A percentile compares a stretch with the other conserved stretches of the same genome.
Evolutionary conservation across 2,113 vertebrate genomes (phyloP).

Genomic region (Rhinolophus ferrumequinum): DNA sequence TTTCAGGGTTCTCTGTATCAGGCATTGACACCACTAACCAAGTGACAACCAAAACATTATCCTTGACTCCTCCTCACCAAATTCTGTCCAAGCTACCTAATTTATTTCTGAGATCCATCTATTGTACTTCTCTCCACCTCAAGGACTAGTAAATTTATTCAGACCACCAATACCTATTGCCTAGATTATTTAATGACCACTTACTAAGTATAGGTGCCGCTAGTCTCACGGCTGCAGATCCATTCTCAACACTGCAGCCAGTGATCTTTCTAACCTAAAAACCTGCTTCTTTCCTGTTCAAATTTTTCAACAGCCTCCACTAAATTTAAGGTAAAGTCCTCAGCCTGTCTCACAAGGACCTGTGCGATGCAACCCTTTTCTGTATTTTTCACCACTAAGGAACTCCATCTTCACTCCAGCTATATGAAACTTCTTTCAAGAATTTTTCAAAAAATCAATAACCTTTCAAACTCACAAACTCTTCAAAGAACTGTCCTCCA

Average conservation of each 20-base stretch:
- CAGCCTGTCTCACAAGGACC: background rate
- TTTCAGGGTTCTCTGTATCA: background rate
- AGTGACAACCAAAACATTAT: background rate
- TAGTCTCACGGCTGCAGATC: background rate
- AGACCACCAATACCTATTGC: background rate
- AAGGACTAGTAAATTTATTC: background rate
- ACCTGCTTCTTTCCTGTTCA: background rate
- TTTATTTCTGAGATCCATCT: background rate
- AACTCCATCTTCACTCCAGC: background rate
- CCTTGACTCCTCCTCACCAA: background rate
- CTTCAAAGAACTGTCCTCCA: background rate
- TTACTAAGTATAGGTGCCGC: background rate
- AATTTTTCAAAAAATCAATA: background rate
- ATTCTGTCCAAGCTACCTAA: background rate
- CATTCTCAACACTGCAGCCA: background rate
- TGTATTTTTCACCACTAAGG: background rate
- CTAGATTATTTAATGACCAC: background rate
- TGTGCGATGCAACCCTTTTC: background rate
- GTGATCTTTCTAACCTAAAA: background rate
- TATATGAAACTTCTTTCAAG: background rate
- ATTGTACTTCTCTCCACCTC: background rate
- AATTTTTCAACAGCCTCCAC: background rate
- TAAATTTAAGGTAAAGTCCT: background rate
- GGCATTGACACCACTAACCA: background rate
- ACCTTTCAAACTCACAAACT: slow-evolving; percentile 14